Base-by-base conservation (phyloP, 2,113 vertebrate species). In the Halichoerus grypus region DNA sequence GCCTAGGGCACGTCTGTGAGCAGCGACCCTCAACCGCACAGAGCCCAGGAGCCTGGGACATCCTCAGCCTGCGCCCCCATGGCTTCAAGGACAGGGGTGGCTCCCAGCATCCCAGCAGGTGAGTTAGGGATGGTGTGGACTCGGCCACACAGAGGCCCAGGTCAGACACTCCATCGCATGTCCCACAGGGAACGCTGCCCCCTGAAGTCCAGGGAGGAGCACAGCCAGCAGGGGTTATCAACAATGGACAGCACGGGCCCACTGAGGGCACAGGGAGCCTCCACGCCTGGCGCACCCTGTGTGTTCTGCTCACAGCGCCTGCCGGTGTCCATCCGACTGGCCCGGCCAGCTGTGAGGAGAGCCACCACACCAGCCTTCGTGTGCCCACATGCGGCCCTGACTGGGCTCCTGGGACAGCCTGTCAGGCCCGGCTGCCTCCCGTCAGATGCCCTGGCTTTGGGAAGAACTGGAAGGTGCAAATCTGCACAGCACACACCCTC, bases 281-380 rank as follows among this genome's bases (percentile, higher is more conserved):
- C 31, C 8, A 10, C 49, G 4, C 33, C 77, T 4, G 7, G 36
- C 24, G 0, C 11, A 1, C 5, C 14, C 67, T 1, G 0, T 2
- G 39, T 0, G 18, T 6, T 26, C 57, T 3, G 0, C 67, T 11
- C 59, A 10, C 18, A 4, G 87, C 91, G 57, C 91, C 95, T 90
- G 94, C 51, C 22, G 42, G 65, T 1, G 0, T 31, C 53, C 13
- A 0, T 24, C 31, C 2, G 0, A 3, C 39, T 13, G 49, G 71
- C 71, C 59, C 1, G 1, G 49, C 69, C 13, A 31, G 80, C 53
- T 24, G 8, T 19, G 21, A 71, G 49, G n/a, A 24, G n/a, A 36
- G 24, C 39, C 36, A 12, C 71, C 2, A 0, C 1, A 14, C 33
- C 72, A 65, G 39, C 19, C 82, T 28, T 28, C 0, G 0, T 24